Evolutionary conservation across 2,113 vertebrate species (phyloP).

Genomic region (Cranoglanis bouderius): DNA sequence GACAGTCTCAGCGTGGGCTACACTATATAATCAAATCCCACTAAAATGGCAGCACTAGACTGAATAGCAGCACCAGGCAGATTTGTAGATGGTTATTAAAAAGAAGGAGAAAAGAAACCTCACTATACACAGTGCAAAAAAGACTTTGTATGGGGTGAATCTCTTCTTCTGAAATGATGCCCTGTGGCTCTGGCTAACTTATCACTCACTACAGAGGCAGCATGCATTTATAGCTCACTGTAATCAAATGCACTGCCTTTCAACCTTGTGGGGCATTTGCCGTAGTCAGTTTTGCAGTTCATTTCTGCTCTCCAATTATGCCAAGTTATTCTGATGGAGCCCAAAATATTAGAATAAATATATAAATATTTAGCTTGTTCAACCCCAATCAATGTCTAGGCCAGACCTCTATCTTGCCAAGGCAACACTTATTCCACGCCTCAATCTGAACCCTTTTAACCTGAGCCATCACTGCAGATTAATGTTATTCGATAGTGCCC

Average conservation of each 20-base stretch:
- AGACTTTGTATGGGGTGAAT: neutral
- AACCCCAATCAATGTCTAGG: neutral
- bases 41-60: constrained; percentile 18
- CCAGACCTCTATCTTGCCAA: constrained; percentile 1
- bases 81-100: constrained; percentile 10
- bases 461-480: neutral
- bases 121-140: neutral
- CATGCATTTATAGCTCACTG: neutral
- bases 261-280: neutral
- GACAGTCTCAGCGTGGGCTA: constrained; percentile 34
- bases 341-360: neutral
- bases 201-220: neutral
- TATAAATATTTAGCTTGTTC: neutral
- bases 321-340: neutral
- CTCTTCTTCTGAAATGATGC: neutral
- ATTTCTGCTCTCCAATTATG: neutral
- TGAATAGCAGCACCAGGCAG: constrained; percentile 7
- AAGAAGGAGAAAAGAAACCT: neutral
- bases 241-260: constrained; percentile 24
- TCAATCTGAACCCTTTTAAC: constrained; percentile 29
- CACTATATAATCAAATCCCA: constrained; percentile 27
- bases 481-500: neutral
- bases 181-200: neutral
- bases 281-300: neutral
- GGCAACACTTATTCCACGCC: neutral